Evolutionary conservation across 1,140 invertebrate genomes (phyloP).

Genomic region (Druon quercuslanigerum): DNA sequence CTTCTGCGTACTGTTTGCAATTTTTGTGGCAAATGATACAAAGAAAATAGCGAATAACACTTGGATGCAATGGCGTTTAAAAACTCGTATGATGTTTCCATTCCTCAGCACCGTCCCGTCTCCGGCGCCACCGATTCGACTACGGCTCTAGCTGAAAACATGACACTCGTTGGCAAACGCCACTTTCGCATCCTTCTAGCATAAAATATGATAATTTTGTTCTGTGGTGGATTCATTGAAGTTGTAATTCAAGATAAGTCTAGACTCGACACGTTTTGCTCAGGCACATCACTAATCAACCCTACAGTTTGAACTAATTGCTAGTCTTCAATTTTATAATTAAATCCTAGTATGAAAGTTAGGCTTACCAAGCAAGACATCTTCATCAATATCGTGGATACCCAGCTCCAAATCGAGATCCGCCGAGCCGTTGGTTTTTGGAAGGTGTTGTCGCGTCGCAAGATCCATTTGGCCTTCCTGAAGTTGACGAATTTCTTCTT

Average conservation of each 20-base stretch:
- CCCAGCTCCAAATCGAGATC: slow-evolving; percentile 61
- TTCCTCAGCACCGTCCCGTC: no score
- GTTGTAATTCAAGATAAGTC: not conserved
- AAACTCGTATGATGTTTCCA: no score
- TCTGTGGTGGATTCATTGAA: slow-evolving; percentile 4
- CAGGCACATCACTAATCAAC: slow-evolving; percentile 8
- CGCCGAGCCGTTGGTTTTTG: slow-evolving; percentile 46
- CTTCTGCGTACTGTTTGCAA: no score
- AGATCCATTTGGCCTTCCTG: slow-evolving; percentile 53
- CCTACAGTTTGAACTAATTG: not conserved
- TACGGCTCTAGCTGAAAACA: no score
- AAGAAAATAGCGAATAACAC: no score
- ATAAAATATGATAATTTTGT: not conserved
- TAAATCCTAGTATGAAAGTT: slow-evolving; percentile 32
- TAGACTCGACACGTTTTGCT: not conserved
- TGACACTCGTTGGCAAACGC: no score
- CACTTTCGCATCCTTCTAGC: no score
- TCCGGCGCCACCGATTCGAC: no score
- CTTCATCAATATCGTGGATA: slow-evolving; percentile 64
- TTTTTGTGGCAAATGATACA: no score
- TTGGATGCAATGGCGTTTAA: no score
- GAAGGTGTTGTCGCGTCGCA: slow-evolving; percentile 38
- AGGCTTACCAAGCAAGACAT: slow-evolving; percentile 70
- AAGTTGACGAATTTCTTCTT: slow-evolving; percentile 57
- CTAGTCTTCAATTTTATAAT: not conserved